These are phyloP conservation scores for Neolamprologus sp. DNA, from an alignment of 2,113 vertebrate genomes.

Conservation along the genomic window DNA sequence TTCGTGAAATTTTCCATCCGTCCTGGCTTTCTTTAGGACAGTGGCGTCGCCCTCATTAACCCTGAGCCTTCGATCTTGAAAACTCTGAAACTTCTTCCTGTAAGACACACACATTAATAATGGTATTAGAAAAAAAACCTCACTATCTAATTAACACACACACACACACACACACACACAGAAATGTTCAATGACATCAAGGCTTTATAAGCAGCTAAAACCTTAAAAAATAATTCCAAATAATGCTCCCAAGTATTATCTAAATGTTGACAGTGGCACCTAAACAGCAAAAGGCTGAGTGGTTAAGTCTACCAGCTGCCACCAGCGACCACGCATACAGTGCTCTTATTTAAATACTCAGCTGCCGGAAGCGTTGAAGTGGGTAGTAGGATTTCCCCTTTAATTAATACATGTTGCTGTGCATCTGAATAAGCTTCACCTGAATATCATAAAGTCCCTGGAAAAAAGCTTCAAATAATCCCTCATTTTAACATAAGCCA, in stretches of 20 bases:
- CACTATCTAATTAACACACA: not conserved
- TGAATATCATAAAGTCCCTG: not conserved
- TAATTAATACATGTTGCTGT: not conserved
- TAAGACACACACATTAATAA: not conserved
- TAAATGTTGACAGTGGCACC: not conserved
- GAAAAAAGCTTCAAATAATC: not conserved
- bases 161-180: too few species aligned
- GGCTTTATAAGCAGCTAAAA: not conserved
- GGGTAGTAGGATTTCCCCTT: not conserved
- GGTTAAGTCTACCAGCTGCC: not conserved
- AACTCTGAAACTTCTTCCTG: constrained; percentile 98
- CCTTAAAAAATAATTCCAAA: not conserved
- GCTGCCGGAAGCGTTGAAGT: not conserved
- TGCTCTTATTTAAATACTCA: not conserved
- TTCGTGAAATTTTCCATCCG: constrained; percentile 92
- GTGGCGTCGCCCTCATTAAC: constrained; percentile 84
- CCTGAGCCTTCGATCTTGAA: constrained; percentile 91
- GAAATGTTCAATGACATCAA: not conserved
- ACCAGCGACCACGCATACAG: not conserved
- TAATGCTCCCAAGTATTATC: not conserved
- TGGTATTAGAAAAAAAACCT: not conserved
- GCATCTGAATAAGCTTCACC: not conserved
- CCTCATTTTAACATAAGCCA: not conserved
- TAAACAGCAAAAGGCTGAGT: not conserved
- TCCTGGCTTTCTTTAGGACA: constrained; percentile 83